Percentiles rank a stretch among this genome's conserved stretches.
Evolutionary conservation across 1,140 invertebrate species (phyloP).

Genomic region (Tetramorium alpestre): DNA sequence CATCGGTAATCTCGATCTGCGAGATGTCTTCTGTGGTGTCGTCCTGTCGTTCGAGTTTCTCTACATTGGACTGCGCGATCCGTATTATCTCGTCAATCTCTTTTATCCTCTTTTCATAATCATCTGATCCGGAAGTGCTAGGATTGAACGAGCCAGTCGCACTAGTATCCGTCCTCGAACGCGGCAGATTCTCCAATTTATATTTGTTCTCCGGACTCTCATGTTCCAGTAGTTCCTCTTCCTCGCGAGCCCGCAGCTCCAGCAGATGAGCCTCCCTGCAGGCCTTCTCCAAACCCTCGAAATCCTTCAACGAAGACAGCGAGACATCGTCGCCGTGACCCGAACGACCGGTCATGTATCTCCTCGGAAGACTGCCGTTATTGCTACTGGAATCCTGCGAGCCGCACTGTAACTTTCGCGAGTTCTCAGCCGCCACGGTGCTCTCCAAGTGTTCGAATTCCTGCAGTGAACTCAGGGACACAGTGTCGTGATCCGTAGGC

Average conservation of each 20-base stretch:
- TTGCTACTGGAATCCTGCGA: constrained; percentile 91
- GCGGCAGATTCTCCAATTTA: constrained; percentile 81
- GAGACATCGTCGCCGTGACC: constrained; percentile 95
- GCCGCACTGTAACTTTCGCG: constrained; percentile 87
- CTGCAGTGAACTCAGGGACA: constrained; percentile 96
- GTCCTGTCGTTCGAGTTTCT: constrained; percentile 87
- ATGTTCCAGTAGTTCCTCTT: constrained; percentile 92
- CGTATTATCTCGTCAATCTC: constrained; percentile 92
- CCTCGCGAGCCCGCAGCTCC: constrained; percentile 93
- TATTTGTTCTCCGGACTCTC: constrained; percentile 88
- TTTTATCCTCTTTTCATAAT: constrained; percentile 90
- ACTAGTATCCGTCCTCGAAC: constrained; percentile 78
- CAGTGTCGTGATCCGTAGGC: constrained; percentile 94
- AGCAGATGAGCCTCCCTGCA: constrained; percentile 93
- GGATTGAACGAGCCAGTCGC: constrained; percentile 81
- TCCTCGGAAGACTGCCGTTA: constrained; percentile 91
- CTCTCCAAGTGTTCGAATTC: constrained; percentile 97
- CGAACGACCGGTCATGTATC: constrained; percentile 88
- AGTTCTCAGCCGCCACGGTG: constrained; percentile 89
- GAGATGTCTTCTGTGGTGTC: constrained; percentile 85
- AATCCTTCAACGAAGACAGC: constrained; percentile 96
- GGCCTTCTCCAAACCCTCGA: constrained; percentile 96
- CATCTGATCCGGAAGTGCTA: constrained; percentile 88
- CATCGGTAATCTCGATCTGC: constrained; percentile 81
- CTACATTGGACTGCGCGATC: constrained; percentile 90